Conservation (phyloP, 2,797 vertebrate genomes). For the Rhabdomys pumilio region DNA sequence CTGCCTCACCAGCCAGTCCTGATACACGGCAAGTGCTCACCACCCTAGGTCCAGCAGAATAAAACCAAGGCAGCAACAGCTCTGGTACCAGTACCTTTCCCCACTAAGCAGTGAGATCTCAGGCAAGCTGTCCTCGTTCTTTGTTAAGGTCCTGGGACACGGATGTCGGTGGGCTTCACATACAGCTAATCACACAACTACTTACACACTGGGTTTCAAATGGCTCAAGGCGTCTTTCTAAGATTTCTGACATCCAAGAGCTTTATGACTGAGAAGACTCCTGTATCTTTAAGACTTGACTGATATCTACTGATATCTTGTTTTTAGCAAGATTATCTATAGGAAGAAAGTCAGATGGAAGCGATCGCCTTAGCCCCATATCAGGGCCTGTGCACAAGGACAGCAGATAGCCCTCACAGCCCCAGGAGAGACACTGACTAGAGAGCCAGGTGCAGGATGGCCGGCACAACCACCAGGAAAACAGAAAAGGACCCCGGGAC, state of each 20-base stretch:
- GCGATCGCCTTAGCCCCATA: not conserved
- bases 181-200: not conserved
- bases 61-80: not conserved
- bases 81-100: not conserved
- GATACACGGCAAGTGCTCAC: not conserved
- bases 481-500: not conserved
- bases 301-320: not conserved
- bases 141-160: not conserved
- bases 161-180: accelerated
- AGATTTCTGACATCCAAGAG: not conserved
- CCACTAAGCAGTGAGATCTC: too few species aligned
- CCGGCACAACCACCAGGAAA: not conserved
- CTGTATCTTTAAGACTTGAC: not conserved
- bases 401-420: accelerated
- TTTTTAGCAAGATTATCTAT: not conserved
- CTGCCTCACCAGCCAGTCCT: accelerated
- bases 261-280: not conserved
- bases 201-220: not conserved
- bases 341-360: not conserved
- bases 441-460: not conserved
- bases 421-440: not conserved
- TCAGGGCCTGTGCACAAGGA: not conserved
- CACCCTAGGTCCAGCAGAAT: not conserved
- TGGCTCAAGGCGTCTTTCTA: not conserved
- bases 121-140: not conserved